Conservation (phyloP, 2,113 vertebrate genomes). For the Archocentrus centrarchus region DNA sequence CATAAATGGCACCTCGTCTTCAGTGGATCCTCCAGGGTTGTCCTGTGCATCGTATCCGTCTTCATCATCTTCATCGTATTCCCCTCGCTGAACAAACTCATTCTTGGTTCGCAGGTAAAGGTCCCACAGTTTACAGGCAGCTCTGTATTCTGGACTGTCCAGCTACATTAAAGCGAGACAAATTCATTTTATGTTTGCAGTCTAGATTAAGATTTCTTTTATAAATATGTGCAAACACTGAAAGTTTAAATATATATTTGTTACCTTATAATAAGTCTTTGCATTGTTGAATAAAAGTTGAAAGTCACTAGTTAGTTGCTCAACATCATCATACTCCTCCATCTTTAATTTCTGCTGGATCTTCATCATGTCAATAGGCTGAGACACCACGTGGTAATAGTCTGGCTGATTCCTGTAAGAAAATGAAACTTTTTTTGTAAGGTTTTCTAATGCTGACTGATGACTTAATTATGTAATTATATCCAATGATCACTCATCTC, state of each 20-base stretch:
- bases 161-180: conserved; percentile 76
- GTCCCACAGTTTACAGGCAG: conserved; percentile 97
- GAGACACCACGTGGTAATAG: conserved; percentile 97
- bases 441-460: too few relatives aligned
- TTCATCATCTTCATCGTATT: conserved; percentile 94
- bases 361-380: conserved; percentile 99
- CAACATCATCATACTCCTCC: conserved; percentile 99
- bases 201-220: neutral
- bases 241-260: neutral
- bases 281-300: conserved; percentile 97
- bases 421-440: neutral
- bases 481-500: neutral
- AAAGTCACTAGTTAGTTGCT: conserved; percentile 93
- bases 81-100: conserved; percentile 96
- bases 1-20: conserved; percentile 85
- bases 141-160: conserved; percentile 93
- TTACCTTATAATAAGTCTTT: conserved; percentile 96
- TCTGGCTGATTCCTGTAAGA: conserved; percentile 93
- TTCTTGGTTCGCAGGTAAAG: conserved; percentile 96
- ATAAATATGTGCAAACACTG: neutral
- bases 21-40: conserved; percentile 85
- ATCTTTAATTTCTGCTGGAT: conserved; percentile 99
- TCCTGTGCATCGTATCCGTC: conserved; percentile 89
- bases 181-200: neutral
- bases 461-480: neutral